Conservation (phyloP, 1,140 invertebrate genomes). For the Hypsibius dujardini region DNA sequence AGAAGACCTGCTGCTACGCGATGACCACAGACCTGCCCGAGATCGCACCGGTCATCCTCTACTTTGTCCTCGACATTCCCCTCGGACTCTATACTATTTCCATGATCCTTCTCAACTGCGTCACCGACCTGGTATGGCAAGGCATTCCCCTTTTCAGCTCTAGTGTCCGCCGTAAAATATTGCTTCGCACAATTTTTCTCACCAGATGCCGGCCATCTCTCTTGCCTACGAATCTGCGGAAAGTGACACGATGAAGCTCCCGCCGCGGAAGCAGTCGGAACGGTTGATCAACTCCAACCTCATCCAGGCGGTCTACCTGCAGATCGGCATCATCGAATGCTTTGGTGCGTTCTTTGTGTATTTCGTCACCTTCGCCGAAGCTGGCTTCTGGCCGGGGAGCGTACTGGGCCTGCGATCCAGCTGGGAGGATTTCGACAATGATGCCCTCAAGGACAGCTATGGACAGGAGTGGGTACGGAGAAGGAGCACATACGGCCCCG, state of each 20-base stretch:
- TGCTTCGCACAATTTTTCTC: constrained; percentile 26
- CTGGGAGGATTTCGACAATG: background rate
- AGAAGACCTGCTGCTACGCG: constrained; percentile 27
- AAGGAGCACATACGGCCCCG: no score
- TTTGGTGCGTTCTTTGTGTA: background rate
- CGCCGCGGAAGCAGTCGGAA: constrained; percentile 34
- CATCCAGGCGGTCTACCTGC: background rate
- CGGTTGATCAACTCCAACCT: constrained; percentile 26
- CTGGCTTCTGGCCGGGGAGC: background rate
- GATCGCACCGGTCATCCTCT: constrained; percentile 37
- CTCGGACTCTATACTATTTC: constrained; percentile 36
- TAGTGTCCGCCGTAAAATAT: constrained; percentile 23
- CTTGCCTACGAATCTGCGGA: constrained; percentile 37
- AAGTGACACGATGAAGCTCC: constrained; percentile 36
- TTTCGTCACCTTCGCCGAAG: background rate
- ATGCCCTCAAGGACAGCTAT: background rate
- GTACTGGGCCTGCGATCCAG: background rate
- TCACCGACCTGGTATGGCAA: constrained; percentile 33
- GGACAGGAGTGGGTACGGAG: constrained; percentile 1
- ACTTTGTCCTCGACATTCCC: constrained; percentile 36
- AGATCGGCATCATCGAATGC: constrained; percentile 5
- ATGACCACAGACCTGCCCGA: constrained; percentile 36
- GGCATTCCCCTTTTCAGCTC: background rate
- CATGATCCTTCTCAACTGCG: constrained; percentile 35
- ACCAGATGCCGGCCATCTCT: constrained; percentile 35